Percentiles rank a stretch among this genome's conserved stretches.
These are phyloP conservation scores for Standfussiana lucernea DNA, from an alignment of 2,888 invertebrate species.

Conservation along the genomic window DNA sequence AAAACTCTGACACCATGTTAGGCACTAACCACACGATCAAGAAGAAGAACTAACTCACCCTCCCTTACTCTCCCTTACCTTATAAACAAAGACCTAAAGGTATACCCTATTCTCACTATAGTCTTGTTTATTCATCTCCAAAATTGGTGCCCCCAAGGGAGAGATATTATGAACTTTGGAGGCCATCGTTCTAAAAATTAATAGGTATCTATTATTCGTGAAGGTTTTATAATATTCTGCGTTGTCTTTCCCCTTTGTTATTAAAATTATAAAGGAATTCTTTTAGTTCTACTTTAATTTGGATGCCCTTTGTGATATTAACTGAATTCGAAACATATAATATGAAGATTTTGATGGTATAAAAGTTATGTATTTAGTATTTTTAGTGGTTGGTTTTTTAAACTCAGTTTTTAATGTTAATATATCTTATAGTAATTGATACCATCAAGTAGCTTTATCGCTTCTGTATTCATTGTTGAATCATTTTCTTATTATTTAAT, in stretches of 20 bases:
- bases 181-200: constrained; percentile 50
- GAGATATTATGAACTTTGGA: constrained; percentile 50
- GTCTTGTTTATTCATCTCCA: constrained; percentile 27
- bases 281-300: constrained; percentile 45
- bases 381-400: neutral
- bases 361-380: neutral
- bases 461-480: neutral
- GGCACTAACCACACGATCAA: no score
- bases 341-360: neutral
- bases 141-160: constrained; percentile 47
- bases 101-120: neutral
- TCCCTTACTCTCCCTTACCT: no score
- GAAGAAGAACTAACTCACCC: no score
- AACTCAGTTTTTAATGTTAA: neutral
- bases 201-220: constrained; percentile 60
- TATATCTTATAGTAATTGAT: neutral
- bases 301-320: constrained; percentile 12
- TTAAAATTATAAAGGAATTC: constrained; percentile 47
- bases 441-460: neutral
- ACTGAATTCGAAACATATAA: neutral
- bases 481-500: neutral
- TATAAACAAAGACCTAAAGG: constrained; percentile 2
- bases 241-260: constrained; percentile 46
- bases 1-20: no score
- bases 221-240: constrained; percentile 44